A percentile compares a stretch with the other conserved stretches of the same genome.
Evolutionary conservation across 2,888 invertebrate species (phyloP).

Genomic region (Lasioglossum morio): DNA sequence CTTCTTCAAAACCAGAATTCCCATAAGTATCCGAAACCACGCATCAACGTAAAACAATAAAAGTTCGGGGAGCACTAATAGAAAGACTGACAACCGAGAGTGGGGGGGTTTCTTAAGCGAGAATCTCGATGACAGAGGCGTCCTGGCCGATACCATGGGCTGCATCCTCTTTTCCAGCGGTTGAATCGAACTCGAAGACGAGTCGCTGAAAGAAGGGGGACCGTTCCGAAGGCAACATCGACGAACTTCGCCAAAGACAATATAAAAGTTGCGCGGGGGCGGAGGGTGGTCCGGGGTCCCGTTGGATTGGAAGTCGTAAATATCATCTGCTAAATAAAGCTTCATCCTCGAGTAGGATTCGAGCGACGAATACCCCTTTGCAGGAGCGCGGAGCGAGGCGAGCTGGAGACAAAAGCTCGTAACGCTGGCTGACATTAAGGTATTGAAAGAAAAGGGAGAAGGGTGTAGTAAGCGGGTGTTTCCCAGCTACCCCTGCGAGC

Average conservation of each 20-base stretch:
- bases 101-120: background rate
- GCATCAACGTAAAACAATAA: background rate
- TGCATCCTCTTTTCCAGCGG: conserved; percentile 47
- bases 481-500: conserved; percentile 33
- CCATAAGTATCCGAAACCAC: background rate
- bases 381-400: conserved; percentile 54
- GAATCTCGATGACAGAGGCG: background rate
- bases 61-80: background rate
- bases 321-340: conserved; percentile 84
- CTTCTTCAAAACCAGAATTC: background rate
- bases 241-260: conserved; percentile 78
- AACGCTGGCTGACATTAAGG: conserved; percentile 78
- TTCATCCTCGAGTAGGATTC: conserved; percentile 78
- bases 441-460: conserved; percentile 71
- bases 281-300: conserved; percentile 63
- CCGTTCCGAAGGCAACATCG: conserved; percentile 51
- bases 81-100: background rate
- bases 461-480: conserved; percentile 55
- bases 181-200: conserved; percentile 52
- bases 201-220: conserved; percentile 54
- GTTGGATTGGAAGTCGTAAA: conserved; percentile 82
- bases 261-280: conserved; percentile 76
- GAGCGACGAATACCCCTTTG: conserved; percentile 78
- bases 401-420: conserved; percentile 79
- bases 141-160: conserved; percentile 21